These are phyloP conservation scores for Propithecus perrieri DNA, from an alignment of 2,797 vertebrate genomes.

Conservation along the genomic window DNA sequence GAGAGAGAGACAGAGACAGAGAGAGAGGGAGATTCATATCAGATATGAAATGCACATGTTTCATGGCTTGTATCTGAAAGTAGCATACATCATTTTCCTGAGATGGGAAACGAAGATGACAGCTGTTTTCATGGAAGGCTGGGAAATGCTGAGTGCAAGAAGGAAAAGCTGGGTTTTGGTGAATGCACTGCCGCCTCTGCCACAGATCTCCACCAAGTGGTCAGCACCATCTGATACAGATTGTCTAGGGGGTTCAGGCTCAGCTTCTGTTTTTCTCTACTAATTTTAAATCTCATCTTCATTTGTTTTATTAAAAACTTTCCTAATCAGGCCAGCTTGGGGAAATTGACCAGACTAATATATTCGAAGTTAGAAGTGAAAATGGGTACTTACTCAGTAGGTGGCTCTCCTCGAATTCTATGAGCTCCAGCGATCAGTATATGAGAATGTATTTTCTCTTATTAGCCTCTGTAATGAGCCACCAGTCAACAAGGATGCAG, in stretches of 20 bases:
- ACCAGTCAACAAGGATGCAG: conserved; percentile 58
- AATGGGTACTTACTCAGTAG: conserved; percentile 68
- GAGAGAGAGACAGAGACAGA: neutral
- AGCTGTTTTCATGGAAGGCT: neutral
- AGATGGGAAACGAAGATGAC: neutral
- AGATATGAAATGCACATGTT: neutral
- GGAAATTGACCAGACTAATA: conserved; percentile 61
- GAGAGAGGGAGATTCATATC: neutral
- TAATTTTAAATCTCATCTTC: conserved; percentile 49
- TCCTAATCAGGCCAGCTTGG: conserved; percentile 42
- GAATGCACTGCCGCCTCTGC: neutral
- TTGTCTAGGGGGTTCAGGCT: neutral
- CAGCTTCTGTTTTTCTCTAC: conserved; percentile 38
- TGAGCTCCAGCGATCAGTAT: conserved; percentile 46
- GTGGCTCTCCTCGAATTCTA: conserved; percentile 48
- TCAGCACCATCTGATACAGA: neutral
- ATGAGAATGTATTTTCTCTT: conserved; percentile 53
- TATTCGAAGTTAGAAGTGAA: conserved; percentile 54
- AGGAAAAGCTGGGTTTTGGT: neutral
- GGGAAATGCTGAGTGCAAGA: neutral
- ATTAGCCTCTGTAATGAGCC: conserved; percentile 69
- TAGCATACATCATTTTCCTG: neutral
- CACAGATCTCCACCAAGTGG: neutral
- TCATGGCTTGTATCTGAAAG: neutral
- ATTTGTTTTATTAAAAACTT: conserved; percentile 71